A percentile compares a stretch with the other conserved stretches of the same genome.
phyloP scores from a whole-genome alignment of 2,888 invertebrate species.

The Andrena praecox region DNA sequence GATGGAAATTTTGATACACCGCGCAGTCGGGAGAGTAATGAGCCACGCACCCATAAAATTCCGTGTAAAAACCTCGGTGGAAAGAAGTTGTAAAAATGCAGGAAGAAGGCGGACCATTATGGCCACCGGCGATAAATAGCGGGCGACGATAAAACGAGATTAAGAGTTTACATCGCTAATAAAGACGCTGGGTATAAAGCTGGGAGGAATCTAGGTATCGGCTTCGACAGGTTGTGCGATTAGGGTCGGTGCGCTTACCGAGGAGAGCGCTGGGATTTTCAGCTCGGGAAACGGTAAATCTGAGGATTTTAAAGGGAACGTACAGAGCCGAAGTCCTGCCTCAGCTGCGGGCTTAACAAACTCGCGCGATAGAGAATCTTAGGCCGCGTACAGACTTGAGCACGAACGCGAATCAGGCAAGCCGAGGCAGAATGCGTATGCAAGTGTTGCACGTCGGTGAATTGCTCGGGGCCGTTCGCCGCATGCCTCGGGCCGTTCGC shows the following conservation, averaged over 20 bases:
- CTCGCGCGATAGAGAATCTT: neutral
- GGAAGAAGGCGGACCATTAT: neutral
- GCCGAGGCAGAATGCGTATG: no score
- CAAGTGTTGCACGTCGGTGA: no score
- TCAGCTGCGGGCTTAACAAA: neutral
- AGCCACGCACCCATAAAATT: slow-evolving; percentile 39
- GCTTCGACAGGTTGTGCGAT: neutral
- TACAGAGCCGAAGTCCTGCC: neutral
- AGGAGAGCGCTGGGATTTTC: neutral
- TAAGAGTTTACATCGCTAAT: slow-evolving; percentile 19
- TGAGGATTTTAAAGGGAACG: neutral
- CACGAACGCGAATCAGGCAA: no score
- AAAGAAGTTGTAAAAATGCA: neutral
- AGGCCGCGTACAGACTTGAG: no score
- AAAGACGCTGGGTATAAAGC: slow-evolving; percentile 6
- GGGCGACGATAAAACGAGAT: slow-evolving; percentile 17
- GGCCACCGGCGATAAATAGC: slow-evolving; percentile 12
- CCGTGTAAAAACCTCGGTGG: neutral
- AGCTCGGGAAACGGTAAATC: slow-evolving; percentile 5
- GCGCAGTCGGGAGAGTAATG: slow-evolving; percentile 40
- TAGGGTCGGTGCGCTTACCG: neutral
- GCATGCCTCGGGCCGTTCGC: no score
- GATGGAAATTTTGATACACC: slow-evolving; percentile 61
- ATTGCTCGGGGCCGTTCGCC: no score
- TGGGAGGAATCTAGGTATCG: neutral